Conservation (phyloP, 2,797 vertebrate genomes). For the Huso huso region DNA sequence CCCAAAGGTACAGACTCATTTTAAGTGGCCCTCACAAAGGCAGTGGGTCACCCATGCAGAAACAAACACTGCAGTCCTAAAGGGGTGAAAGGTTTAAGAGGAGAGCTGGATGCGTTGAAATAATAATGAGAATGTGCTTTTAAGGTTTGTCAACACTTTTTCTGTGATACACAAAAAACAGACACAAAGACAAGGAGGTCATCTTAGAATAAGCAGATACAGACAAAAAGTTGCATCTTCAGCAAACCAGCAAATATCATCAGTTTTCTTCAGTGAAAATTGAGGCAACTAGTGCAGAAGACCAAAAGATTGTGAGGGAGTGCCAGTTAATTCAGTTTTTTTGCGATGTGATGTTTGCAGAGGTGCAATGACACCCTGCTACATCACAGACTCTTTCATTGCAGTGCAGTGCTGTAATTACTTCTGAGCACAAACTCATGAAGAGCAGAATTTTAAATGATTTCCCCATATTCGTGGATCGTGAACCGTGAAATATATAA, state of each 20-base stretch:
- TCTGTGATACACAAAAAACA: constrained; percentile 3
- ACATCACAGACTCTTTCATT: constrained; percentile 57
- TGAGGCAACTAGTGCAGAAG: too few relatives aligned
- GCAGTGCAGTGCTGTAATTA: constrained; percentile 65
- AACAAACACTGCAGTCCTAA: constrained; percentile 32
- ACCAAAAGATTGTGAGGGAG: background rate
- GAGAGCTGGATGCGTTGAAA: constrained; percentile 47
- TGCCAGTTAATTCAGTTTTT: background rate
- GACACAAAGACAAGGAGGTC: constrained; percentile 4
- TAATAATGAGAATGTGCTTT: constrained; percentile 50
- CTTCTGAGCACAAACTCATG: constrained; percentile 66
- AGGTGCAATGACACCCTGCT: constrained; percentile 42
- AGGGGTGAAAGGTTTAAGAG: constrained; percentile 46
- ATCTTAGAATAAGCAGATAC: background rate
- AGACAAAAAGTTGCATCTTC: constrained; percentile 17
- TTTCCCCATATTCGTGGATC: constrained; percentile 55
- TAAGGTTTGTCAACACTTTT: constrained; percentile 27
- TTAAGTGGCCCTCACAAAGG: constrained; percentile 52
- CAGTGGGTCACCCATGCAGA: constrained; percentile 44
- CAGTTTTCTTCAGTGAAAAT: too few relatives aligned
- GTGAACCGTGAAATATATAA: constrained; percentile 61
- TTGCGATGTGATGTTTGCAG: constrained; percentile 10
- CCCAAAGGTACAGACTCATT: constrained; percentile 41
- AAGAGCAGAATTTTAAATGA: constrained; percentile 68
- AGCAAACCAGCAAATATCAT: background rate